Evolutionary conservation across 37 sponge, comb jelly and placozoan species (phyloP).

Genomic region (Spongia lamella): DNA sequence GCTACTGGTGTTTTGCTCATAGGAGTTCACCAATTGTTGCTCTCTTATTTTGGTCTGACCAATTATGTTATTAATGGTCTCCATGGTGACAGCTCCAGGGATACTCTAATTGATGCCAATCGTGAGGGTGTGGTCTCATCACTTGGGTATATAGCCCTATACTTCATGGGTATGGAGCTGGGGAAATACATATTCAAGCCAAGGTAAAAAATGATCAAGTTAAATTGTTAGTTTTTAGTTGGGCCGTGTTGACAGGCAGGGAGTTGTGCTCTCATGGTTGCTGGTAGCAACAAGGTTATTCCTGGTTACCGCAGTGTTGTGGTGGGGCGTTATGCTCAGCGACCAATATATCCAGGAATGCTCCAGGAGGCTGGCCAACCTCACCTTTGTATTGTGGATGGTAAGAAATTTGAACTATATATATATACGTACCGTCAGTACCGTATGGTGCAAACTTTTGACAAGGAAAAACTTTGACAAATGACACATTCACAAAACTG

Average conservation of each 20-base stretch:
- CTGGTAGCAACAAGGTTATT: background rate
- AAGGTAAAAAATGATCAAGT: slow-evolving; percentile 18
- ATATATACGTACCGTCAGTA: no score
- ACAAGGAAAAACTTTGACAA: no score
- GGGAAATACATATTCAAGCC: slow-evolving; percentile 67
- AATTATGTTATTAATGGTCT: slow-evolving; percentile 72
- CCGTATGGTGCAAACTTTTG: no score
- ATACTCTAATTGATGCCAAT: slow-evolving; percentile 80
- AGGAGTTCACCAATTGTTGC: slow-evolving; percentile 55
- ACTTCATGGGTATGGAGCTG: slow-evolving; percentile 71
- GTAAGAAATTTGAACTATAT: slow-evolving; percentile 53
- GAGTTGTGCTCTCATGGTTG: slow-evolving; percentile 6
- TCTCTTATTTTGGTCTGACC: slow-evolving; percentile 44
- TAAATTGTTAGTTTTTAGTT: no score
- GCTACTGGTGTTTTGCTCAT: slow-evolving; percentile 6
- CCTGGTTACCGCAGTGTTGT: slow-evolving; percentile 5
- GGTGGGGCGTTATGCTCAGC: slow-evolving; percentile 13
- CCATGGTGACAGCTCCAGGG: slow-evolving; percentile 59
- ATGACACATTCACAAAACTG: no score
- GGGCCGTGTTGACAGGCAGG: no score
- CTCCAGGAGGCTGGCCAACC: slow-evolving; percentile 84
- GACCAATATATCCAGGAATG: slow-evolving; percentile 52
- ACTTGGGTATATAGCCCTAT: slow-evolving; percentile 82
- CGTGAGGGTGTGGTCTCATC: slow-evolving; percentile 91
- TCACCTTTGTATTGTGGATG: slow-evolving; percentile 85